phyloP scores from a whole-genome alignment of 2,888 invertebrate genomes.

The Andrena minutula region DNA sequence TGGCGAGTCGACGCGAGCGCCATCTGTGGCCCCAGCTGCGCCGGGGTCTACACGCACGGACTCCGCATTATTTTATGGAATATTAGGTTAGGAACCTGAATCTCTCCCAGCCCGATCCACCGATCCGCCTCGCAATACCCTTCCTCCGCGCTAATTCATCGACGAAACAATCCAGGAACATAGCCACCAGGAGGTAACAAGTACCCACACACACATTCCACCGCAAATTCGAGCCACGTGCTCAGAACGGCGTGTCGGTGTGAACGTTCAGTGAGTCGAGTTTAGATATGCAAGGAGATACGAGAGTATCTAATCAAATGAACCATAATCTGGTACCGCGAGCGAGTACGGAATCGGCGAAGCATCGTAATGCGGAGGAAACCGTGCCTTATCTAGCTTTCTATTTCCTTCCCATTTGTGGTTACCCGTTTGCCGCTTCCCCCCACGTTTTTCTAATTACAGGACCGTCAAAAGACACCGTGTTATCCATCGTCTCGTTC shows the following conservation, averaged over 20 bases:
- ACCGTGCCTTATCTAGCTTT: constrained; percentile 60
- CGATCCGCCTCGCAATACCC: not conserved
- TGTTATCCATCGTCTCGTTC: too few relatives aligned
- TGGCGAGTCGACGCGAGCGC: not conserved
- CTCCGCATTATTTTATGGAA: not conserved
- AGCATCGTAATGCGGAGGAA: constrained; percentile 24
- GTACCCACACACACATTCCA: not conserved
- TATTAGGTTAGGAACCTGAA: not conserved
- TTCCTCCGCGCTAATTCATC: not conserved
- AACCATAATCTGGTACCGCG: constrained; percentile 36
- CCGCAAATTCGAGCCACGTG: constrained; percentile 4
- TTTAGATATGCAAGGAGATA: constrained; percentile 10
- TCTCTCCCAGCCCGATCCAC: not conserved
- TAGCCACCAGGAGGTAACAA: not conserved
- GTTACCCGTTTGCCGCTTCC: not conserved
- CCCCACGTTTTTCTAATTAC: constrained; percentile 35
- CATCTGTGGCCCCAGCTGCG: not conserved
- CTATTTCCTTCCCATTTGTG: constrained; percentile 1
- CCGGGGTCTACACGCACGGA: not conserved
- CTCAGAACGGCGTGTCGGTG: not conserved
- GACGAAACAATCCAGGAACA: not conserved
- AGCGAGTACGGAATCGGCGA: constrained; percentile 3
- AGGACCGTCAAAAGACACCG: too few relatives aligned
- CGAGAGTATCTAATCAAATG: constrained; percentile 58
- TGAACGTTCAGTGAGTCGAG: constrained; percentile 24